Conservation (phyloP, 1,140 invertebrate genomes). For the Heliconius hermathena region DNA sequence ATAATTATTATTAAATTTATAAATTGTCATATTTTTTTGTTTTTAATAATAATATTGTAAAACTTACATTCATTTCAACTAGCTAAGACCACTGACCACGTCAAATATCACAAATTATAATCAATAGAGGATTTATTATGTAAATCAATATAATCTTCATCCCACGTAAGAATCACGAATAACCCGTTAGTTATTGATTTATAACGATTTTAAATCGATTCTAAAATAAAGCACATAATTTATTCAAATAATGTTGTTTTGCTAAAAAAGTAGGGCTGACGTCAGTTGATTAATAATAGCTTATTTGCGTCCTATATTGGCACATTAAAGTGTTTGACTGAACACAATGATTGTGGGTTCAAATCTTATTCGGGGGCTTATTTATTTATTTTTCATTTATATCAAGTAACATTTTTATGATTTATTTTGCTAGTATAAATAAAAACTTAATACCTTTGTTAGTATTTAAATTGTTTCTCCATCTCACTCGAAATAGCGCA, state of each 20-base stretch:
- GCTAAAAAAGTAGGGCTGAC: background rate
- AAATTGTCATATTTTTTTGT: background rate
- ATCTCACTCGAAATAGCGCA: no score
- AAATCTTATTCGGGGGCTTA: no score
- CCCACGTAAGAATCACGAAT: background rate
- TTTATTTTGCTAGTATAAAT: no score
- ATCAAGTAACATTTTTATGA: no score
- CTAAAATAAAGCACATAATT: background rate
- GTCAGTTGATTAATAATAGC: background rate
- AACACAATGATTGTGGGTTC: no score
- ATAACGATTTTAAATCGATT: background rate
- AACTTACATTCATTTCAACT: background rate
- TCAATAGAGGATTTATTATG: background rate
- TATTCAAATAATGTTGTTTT: background rate
- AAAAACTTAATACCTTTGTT: no score
- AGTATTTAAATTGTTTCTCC: no score
- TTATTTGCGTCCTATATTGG: background rate
- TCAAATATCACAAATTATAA: background rate
- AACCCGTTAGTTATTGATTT: slow-evolving; percentile 10
- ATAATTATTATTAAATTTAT: background rate
- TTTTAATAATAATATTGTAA: background rate
- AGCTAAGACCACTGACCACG: background rate
- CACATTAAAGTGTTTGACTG: background rate
- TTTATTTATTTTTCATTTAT: no score
- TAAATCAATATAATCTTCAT: slow-evolving; percentile 11